Conservation (phyloP, 92 coral and sea anemone species). For the Meandrina meandrites region DNA sequence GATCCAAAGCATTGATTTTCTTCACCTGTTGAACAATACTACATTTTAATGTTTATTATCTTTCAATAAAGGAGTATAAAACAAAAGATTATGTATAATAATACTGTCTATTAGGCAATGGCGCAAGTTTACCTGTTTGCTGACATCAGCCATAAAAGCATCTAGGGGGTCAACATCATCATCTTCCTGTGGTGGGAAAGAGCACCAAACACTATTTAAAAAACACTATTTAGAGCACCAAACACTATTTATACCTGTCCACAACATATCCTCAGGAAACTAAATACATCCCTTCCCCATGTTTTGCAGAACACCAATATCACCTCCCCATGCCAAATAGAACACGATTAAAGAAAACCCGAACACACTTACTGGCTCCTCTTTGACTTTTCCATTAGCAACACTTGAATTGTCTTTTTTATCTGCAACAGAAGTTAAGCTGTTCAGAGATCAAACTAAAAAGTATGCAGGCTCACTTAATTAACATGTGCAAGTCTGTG, state of each 20-base stretch:
- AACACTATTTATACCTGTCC: background rate
- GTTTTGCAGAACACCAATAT: too few species aligned
- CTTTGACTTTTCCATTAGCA: conserved; percentile 58
- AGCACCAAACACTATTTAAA: background rate
- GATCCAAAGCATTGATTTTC: conserved; percentile 76
- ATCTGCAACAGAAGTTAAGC: conserved; percentile 21
- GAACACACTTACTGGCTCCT: conserved; percentile 34
- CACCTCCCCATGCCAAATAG: background rate
- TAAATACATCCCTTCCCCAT: too few species aligned
- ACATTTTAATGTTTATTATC: too few species aligned
- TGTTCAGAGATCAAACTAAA: background rate
- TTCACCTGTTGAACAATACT: conserved; percentile 53
- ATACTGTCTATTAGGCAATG: too few species aligned
- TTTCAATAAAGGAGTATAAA: too few species aligned
- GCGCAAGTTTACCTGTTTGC: conserved; percentile 61
- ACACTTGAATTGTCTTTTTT: conserved; percentile 24
- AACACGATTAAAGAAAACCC: background rate
- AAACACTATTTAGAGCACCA: background rate
- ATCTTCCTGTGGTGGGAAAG: conserved; percentile 46
- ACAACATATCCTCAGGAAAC: too few species aligned
- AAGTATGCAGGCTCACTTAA: background rate
- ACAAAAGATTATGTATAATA: too few species aligned
- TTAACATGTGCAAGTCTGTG: too few species aligned
- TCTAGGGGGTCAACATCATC: conserved; percentile 89
- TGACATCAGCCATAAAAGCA: conserved; percentile 96